Conservation (phyloP, 2,113 vertebrate species). For the Riparia riparia region DNA sequence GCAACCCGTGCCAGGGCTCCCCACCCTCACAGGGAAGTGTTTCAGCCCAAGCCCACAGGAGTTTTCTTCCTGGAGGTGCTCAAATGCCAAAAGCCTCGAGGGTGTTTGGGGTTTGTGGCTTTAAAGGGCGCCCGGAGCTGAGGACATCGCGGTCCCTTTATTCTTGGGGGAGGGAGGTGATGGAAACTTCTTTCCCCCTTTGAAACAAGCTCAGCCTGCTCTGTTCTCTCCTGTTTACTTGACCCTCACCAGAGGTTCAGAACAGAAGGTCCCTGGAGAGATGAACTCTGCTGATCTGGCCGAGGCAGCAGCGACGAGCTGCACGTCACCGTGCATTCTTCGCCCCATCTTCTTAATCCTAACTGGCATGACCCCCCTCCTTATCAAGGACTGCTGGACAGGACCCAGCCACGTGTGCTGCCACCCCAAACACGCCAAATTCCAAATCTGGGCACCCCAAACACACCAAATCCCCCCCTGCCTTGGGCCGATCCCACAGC, state of each 20-base stretch:
- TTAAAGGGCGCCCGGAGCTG: neutral
- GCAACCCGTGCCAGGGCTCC: neutral
- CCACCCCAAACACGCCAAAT: neutral
- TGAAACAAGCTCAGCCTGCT: neutral
- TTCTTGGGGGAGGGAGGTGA: neutral
- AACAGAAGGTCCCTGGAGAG: neutral
- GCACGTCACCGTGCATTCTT: neutral
- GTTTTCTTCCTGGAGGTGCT: neutral
- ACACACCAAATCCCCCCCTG: neutral
- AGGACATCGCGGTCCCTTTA: rapidly evolving
- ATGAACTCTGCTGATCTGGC: neutral
- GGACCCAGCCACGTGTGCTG: neutral
- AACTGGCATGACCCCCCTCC: neutral
- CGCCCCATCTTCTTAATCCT: too few relatives aligned
- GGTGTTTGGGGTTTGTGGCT: neutral
- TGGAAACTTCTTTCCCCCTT: neutral
- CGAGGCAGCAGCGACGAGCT: neutral
- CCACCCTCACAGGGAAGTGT: neutral
- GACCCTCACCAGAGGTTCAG: neutral
- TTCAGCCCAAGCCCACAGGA: neutral
- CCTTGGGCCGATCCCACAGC: neutral
- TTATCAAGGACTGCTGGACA: rapidly evolving
- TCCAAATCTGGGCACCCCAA: neutral
- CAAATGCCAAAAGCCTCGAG: neutral
- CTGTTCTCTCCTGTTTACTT: neutral